Conservation (phyloP, 2,113 vertebrate genomes). For the Myodes glareolus region DNA sequence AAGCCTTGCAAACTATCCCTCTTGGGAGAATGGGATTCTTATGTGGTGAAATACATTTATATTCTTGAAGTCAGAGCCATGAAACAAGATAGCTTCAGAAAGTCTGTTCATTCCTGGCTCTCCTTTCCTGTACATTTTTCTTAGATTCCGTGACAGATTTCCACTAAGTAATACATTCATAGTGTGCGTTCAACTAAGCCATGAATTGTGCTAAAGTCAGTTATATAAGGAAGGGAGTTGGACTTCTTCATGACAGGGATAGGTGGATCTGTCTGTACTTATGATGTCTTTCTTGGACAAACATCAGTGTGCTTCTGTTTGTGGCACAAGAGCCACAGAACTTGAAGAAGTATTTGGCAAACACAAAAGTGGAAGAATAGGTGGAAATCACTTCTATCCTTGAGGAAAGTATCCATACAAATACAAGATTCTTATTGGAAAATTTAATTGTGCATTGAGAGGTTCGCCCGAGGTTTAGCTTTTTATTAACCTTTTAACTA, state of each 20-base stretch:
- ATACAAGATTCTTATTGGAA: constrained; percentile 62
- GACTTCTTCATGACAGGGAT: not conserved
- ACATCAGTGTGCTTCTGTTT: not conserved
- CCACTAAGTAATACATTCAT: not conserved
- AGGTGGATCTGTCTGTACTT: not conserved
- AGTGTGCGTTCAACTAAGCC: not conserved
- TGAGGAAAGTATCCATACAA: not conserved
- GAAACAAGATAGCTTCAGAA: not conserved
- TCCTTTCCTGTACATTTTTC: not conserved
- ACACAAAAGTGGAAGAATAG: not conserved
- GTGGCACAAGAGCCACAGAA: not conserved
- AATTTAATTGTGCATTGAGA: constrained; percentile 77
- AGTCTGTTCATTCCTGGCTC: not conserved
- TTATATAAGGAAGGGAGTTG: not conserved
- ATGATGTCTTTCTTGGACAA: not conserved
- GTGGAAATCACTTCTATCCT: not conserved
- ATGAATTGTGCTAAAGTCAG: not conserved
- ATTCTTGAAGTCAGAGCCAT: not conserved
- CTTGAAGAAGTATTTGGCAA: constrained; percentile 31
- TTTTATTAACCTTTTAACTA: constrained; percentile 76
- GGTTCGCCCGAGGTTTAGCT: constrained; percentile 75
- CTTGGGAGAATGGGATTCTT: not conserved
- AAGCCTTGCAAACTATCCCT: not conserved
- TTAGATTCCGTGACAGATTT: not conserved
- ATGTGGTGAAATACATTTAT: not conserved